Percentiles rank a stretch among this genome's conserved stretches.
Conservation (phyloP, 2,797 vertebrate species). For the Enteromius thamalakanensis region DNA sequence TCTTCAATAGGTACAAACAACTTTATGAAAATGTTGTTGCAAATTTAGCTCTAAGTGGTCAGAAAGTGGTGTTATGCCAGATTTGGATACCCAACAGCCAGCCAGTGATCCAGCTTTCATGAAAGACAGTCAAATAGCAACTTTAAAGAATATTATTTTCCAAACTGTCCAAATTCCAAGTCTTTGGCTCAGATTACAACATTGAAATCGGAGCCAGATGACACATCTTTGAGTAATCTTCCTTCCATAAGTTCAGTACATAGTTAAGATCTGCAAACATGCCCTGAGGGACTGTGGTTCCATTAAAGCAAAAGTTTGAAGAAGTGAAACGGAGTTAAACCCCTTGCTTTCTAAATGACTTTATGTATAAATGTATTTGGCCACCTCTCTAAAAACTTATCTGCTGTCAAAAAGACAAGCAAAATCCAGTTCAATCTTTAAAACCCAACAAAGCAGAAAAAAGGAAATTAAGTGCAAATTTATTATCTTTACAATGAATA, state of each 20-base stretch:
- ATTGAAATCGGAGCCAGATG: constrained; percentile 58
- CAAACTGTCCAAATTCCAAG: constrained; percentile 49
- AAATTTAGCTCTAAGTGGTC: neutral
- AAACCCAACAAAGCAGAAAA: too few relatives aligned
- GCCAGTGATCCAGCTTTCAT: constrained; percentile 36
- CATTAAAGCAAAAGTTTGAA: constrained; percentile 1
- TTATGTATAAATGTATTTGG: too few relatives aligned
- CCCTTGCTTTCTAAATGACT: too few relatives aligned
- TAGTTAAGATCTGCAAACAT: constrained; percentile 50
- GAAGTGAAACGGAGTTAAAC: neutral
- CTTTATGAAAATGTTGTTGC: constrained; percentile 6
- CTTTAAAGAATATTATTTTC: constrained; percentile 46
- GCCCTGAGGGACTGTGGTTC: constrained; percentile 30
- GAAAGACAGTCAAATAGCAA: constrained; percentile 25
- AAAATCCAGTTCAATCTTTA: too few relatives aligned
- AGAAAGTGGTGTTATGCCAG: neutral
- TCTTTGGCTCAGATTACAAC: constrained; percentile 44
- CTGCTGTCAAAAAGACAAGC: too few relatives aligned
- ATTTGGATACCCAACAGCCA: constrained; percentile 23
- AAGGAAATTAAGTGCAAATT: too few relatives aligned
- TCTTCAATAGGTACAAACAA: neutral
- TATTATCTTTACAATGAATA: too few relatives aligned
- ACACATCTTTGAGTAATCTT: constrained; percentile 41
- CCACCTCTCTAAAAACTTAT: too few relatives aligned
- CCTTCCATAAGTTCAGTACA: constrained; percentile 34